These are phyloP conservation scores for Pholis gunnellus DNA, from an alignment of 2,113 vertebrate species.

Conservation along the genomic window DNA sequence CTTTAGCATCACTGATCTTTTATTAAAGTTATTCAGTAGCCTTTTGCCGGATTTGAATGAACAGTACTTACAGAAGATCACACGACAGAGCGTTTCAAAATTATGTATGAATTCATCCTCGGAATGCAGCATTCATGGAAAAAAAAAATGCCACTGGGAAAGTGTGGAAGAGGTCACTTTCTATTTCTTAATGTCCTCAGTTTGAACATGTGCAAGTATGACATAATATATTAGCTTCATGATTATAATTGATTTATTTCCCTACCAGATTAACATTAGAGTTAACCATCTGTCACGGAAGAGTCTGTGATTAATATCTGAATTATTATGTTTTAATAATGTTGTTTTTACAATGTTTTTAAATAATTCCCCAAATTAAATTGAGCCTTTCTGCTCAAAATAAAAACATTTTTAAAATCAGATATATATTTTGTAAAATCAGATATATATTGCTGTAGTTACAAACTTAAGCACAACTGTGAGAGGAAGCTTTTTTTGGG, in stretches of 20 bases:
- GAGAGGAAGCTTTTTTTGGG: not conserved
- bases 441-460: not conserved
- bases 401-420: not conserved
- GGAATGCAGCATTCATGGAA: slow-evolving; percentile 51
- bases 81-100: slow-evolving; percentile 57
- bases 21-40: slow-evolving; percentile 70
- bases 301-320: slow-evolving; percentile 14
- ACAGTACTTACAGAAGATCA: slow-evolving; percentile 70
- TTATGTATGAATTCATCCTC: slow-evolving; percentile 72
- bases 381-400: not conserved
- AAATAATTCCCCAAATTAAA: not conserved
- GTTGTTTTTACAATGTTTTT: slow-evolving; percentile 3
- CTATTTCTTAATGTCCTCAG: slow-evolving; percentile 35
- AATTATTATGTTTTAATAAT: slow-evolving; percentile 10
- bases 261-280: slow-evolving; percentile 6
- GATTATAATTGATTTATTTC: slow-evolving; percentile 42
- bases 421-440: not conserved
- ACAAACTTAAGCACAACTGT: not conserved
- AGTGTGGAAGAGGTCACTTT: slow-evolving; percentile 57
- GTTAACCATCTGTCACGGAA: not conserved
- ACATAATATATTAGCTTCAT: slow-evolving; percentile 12
- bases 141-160: slow-evolving; percentile 36
- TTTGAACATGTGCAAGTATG: slow-evolving; percentile 17
- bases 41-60: slow-evolving; percentile 59
- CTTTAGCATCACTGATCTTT: slow-evolving; percentile 74